Percentiles rank a stretch among this genome's conserved stretches.
Conservation (phyloP, 1,140 invertebrate genomes). For the Pemphigus obesinymphae region DNA sequence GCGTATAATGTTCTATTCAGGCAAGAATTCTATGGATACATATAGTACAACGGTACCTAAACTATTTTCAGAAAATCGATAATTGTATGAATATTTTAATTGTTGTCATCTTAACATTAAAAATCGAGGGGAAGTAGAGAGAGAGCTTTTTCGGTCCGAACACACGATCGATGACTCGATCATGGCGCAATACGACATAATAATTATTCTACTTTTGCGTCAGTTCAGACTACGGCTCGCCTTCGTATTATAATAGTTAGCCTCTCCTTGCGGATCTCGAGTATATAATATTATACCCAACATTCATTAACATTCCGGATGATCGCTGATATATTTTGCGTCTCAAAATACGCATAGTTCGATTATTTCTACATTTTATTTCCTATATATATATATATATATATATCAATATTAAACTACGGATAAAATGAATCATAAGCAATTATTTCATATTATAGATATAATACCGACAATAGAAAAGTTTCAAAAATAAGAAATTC, state of each 20-base stretch:
- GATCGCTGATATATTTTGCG: neutral
- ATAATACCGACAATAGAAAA: too few species aligned
- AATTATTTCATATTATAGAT: too few species aligned
- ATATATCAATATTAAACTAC: too few species aligned
- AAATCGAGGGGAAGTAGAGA: neutral
- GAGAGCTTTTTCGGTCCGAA: neutral
- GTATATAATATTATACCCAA: neutral
- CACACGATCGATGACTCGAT: neutral
- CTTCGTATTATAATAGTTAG: neutral
- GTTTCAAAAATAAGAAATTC: too few species aligned
- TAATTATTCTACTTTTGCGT: neutral
- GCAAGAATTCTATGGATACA: neutral
- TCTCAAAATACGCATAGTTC: too few species aligned
- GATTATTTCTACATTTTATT: too few species aligned
- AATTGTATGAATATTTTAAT: too few species aligned
- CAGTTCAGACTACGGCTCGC: neutral
- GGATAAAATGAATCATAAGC: too few species aligned
- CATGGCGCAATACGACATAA: neutral
- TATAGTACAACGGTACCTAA: neutral
- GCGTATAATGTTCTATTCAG: too few species aligned
- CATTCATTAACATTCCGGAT: slow-evolving; percentile 16
- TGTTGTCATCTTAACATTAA: too few species aligned
- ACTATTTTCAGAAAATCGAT: neutral
- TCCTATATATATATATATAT: too few species aligned
- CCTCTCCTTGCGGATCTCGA: neutral